phyloP scores from a whole-genome alignment of 2,797 vertebrate species.

The Channa striata region DNA sequence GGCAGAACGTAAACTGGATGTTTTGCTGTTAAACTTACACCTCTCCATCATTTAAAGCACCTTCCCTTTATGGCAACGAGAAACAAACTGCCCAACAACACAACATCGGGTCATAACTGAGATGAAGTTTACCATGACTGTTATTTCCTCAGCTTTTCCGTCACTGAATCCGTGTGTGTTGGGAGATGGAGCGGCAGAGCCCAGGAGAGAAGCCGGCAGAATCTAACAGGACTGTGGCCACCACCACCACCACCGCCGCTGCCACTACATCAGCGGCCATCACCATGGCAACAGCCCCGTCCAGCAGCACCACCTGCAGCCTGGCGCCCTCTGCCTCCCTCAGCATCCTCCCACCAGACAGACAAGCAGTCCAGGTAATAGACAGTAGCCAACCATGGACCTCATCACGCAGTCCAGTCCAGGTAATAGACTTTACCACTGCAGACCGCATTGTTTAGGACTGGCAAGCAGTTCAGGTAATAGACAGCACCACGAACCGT shows the following conservation, averaged over 20 bases:
- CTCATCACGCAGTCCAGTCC: background rate
- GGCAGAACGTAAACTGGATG: background rate
- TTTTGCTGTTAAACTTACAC: background rate
- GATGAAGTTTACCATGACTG: conserved; percentile 12
- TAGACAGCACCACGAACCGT: background rate
- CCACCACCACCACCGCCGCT: conserved; percentile 42
- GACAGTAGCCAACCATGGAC: background rate
- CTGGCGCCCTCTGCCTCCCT: conserved; percentile 87
- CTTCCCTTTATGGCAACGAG: background rate
- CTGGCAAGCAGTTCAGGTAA: background rate
- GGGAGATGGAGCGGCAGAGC: conserved; percentile 69
- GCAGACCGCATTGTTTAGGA: no score
- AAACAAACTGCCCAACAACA: background rate
- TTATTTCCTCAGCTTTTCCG: conserved; percentile 47
- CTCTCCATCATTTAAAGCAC: background rate
- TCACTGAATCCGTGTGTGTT: conserved; percentile 51
- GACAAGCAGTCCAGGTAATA: conserved; percentile 92
- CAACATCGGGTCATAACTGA: background rate
- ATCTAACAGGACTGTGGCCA: conserved; percentile 68
- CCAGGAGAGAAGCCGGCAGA: conserved; percentile 86
- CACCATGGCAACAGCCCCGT: conserved; percentile 81
- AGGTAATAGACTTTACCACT: background rate
- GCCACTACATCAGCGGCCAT: conserved; percentile 78
- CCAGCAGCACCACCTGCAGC: conserved; percentile 81
- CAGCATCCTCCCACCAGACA: conserved; percentile 88